These are phyloP conservation scores for Alloscopus bannaensis DNA, from an alignment of 2,888 invertebrate species.

Conservation along the genomic window DNA sequence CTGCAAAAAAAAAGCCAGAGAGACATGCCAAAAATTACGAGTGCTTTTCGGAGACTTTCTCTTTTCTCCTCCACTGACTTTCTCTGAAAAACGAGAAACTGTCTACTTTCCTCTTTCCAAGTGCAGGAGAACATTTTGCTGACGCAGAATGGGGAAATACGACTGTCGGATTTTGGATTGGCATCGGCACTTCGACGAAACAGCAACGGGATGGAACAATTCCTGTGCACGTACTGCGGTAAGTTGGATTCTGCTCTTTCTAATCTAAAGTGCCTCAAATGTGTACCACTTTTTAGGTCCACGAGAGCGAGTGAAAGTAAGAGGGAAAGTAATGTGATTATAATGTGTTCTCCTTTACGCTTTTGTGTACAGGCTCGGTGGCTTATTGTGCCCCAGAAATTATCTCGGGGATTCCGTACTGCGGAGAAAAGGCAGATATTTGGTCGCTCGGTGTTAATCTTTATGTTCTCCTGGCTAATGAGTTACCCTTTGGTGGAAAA, in stretches of 20 bases:
- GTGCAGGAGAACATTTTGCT: slow-evolving; percentile 85
- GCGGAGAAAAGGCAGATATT: slow-evolving; percentile 81
- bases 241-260: background rate
- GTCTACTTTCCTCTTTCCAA: slow-evolving; percentile 3
- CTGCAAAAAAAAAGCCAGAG: slow-evolving; percentile 6
- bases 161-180: slow-evolving; percentile 88
- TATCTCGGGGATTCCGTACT: slow-evolving; percentile 36
- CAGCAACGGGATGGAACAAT: slow-evolving; percentile 75
- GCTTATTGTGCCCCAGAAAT: slow-evolving; percentile 50
- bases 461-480: slow-evolving; percentile 85
- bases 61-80: no score
- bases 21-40: no score
- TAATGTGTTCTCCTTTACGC: no score
- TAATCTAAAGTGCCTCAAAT: background rate
- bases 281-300: background rate
- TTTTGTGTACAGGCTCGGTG: slow-evolving; percentile 27
- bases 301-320: no score
- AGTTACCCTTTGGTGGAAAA: slow-evolving; percentile 86
- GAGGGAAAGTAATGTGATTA: no score
- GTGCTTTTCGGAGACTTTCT: no score
- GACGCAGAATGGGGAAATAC: slow-evolving; percentile 83
- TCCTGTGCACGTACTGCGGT: slow-evolving; percentile 46
- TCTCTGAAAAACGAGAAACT: no score
- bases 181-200: slow-evolving; percentile 84
- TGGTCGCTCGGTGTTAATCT: slow-evolving; percentile 91